Conservation (phyloP, 2,888 invertebrate genomes). For the Apotomis capreana region DNA sequence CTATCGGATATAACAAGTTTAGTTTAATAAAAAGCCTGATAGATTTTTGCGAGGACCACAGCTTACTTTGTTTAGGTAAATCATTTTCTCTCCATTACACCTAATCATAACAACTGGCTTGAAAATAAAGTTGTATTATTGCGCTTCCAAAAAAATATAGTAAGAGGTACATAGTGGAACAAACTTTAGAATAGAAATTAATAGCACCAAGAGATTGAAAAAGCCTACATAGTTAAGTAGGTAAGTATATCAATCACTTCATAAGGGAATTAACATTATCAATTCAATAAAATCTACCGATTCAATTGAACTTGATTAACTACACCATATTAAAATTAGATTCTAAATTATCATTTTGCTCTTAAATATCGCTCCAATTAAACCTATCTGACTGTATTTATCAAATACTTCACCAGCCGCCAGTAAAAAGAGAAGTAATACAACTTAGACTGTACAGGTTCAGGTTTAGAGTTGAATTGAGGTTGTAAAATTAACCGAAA, state of each 20-base stretch:
- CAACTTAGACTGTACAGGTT: conserved; percentile 49
- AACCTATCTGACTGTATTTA: conserved; percentile 63
- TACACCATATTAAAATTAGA: conserved; percentile 50
- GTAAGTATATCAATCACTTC: neutral
- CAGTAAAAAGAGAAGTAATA: conserved; percentile 40
- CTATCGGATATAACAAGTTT: too few relatives aligned
- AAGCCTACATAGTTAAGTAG: neutral
- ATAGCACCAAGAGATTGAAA: neutral
- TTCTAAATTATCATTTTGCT: conserved; percentile 57
- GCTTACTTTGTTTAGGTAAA: too few relatives aligned
- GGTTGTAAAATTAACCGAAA: conserved; percentile 46
- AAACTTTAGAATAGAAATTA: too few relatives aligned
- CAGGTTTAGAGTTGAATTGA: conserved; percentile 49
- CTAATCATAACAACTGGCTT: too few relatives aligned
- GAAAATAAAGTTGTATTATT: too few relatives aligned
- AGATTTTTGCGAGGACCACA: too few relatives aligned
- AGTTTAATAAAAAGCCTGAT: too few relatives aligned
- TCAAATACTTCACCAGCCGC: conserved; percentile 59
- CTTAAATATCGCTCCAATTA: conserved; percentile 73
- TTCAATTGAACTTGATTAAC: conserved; percentile 31
- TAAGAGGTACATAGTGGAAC: too few relatives aligned
- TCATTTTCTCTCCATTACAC: too few relatives aligned
- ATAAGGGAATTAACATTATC: conserved; percentile 18
- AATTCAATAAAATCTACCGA: conserved; percentile 25
- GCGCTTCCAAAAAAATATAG: too few relatives aligned